Conservation (phyloP, 2,888 invertebrate species). For the Nemapogon koenigi region DNA sequence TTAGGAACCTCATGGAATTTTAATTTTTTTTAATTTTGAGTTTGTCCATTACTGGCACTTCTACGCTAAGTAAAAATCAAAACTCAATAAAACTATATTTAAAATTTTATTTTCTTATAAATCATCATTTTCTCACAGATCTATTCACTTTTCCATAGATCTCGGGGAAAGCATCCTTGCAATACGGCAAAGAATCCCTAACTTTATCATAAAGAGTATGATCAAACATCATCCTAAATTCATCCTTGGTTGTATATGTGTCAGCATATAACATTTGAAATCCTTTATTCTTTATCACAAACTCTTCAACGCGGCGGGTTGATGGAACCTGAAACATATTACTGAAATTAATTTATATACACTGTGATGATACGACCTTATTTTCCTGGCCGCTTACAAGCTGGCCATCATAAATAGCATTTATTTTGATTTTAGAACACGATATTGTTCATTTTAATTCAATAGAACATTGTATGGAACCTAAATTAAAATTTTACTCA, state of each 20-base stretch:
- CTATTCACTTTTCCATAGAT: slow-evolving; percentile 78
- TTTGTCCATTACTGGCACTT: too few species aligned
- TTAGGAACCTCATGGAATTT: too few species aligned
- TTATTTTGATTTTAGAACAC: too few species aligned
- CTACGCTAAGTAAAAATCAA: background rate
- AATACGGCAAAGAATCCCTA: slow-evolving; percentile 59
- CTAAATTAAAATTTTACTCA: too few species aligned
- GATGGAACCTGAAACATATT: slow-evolving; percentile 45
- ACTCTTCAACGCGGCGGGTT: slow-evolving; percentile 73
- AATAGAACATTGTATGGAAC: too few species aligned
- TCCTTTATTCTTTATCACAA: slow-evolving; percentile 70
- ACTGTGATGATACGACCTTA: too few species aligned
- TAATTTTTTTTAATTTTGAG: too few species aligned
- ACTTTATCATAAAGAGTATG: slow-evolving; percentile 75
- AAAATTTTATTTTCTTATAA: background rate
- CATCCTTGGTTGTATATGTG: slow-evolving; percentile 74
- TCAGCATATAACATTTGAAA: slow-evolving; percentile 89
- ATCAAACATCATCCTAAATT: slow-evolving; percentile 83
- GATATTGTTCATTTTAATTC: too few species aligned
- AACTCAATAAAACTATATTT: background rate
- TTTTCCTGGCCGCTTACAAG: too few species aligned
- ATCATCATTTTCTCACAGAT: slow-evolving; percentile 48
- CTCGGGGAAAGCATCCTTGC: slow-evolving; percentile 78
- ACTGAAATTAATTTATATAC: too few species aligned
- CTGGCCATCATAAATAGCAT: too few species aligned